Base-by-base conservation (phyloP, 2,888 invertebrate species). In the Xestia xanthographa region DNA sequence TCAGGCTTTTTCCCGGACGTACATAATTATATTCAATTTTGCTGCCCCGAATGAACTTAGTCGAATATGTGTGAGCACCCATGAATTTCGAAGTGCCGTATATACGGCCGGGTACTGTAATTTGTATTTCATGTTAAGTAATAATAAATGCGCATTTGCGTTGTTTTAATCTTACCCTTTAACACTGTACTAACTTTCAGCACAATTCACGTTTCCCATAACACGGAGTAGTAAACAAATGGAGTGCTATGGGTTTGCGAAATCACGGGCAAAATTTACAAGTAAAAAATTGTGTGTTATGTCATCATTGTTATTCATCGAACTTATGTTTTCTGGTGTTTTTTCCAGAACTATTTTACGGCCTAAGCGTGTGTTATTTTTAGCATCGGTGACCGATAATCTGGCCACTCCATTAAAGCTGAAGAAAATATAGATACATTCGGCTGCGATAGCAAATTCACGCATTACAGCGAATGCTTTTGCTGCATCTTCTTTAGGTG, bases 201-300 rank as follows among this genome's bases (percentile, higher is more conserved):
- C 86, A 82, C 83, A 48, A 72, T 72, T 78, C 53, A 81, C n/a
- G 34, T 75, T 78, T 75, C 56, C 75, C 75, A 29, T 50, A 6
- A 22, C 78, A 74, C 34, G 14, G 86, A 77, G 48, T 58, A 45
- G 29, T 26, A 3, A 62, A 53, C n/a, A 69, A 78, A 78, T 85
- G 85, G 78, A 83, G 71, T 82, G 73, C 34, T n/a, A 48, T 11
- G 5, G 0, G 17, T 29, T 14, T 56, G 0, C 5, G 9, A 34
- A 38, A 26, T 53, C 3, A 20, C 22, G 0, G 0, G 1, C 0
- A 22, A 43, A 1, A 5, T 14, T 38, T n/a, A 26, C 26, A 56
- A 5, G 14, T 2, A 26, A 26, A 56, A 58, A 29, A 14, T n/a
- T 14, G 6, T 26, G 14, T 62, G 22, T 62, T 12, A 62, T 5